Base-by-base conservation (phyloP, 2,797 vertebrate genomes). In the Meda fulgida region DNA sequence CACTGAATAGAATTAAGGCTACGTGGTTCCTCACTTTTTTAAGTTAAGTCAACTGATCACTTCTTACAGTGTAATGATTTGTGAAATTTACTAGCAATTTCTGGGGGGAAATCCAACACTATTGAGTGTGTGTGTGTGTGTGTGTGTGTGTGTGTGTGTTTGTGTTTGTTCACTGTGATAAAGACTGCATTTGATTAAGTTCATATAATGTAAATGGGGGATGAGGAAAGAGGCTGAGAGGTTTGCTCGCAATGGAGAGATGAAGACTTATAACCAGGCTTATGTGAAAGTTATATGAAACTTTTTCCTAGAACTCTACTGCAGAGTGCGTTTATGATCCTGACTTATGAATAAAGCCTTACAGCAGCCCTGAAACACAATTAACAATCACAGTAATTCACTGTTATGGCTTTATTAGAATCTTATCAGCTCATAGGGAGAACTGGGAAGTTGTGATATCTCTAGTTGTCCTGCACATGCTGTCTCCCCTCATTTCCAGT, bases 381-480 rank as follows among this genome's bases (percentile, higher is more conserved):
- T 84, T 66, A 69, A 31, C 63, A 65, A 51, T 65, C 40, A 51
- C 43, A 70, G 63, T 84, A 58, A 78, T 60, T 70, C 51, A 69
- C 23, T 11, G 13, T 60, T 34, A 84, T 58, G 13, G 65, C 63
- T 31, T 78, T 51, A 84, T 78, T 84, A 70, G 36, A 78, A 43
- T 46, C 36, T 78, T 70, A 78, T 84, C 75, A 78, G 82, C 51
- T 77, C 34, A 2, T 66, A 43, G 5, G 26, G 36, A 55, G 76
- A 70, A 78, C 7, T 36, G 21, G 83, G 83, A 78, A 58, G 36
- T 16, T 78, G 83, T 23, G 19, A 78, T 78, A 70, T 70, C 75
- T 78, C 65, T 43, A 38, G 36, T 70, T 78, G 46, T 34, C 36
- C 73, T 43, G 73, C 58, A 43, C 72, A 43, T n/a, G 65, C 75